phyloP scores from a whole-genome alignment of 2,797 vertebrate species.

The Fistularia tabacaria region DNA sequence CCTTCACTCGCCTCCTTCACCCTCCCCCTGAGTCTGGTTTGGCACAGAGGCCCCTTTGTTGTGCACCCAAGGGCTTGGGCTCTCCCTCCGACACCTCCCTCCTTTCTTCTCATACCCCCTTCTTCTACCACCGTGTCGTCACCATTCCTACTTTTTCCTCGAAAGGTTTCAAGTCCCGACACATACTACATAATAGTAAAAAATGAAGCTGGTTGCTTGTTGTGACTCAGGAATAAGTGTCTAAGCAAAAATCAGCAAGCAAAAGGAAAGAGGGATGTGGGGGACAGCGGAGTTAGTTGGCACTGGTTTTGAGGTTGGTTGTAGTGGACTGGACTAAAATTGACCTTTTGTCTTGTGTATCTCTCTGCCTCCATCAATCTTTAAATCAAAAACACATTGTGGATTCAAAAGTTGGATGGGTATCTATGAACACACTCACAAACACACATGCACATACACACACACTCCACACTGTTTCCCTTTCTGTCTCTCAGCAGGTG shows the following conservation, averaged over 20 bases:
- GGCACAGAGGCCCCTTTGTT: constrained; percentile 98
- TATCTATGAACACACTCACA: constrained; percentile 20
- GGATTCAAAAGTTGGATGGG: constrained; percentile 53
- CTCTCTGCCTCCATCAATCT: constrained; percentile 40
- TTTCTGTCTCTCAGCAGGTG: constrained; percentile 67
- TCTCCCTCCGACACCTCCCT: constrained; percentile 67
- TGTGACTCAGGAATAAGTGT: constrained; percentile 73
- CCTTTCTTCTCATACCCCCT: constrained; percentile 25
- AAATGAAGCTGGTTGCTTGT: constrained; percentile 80
- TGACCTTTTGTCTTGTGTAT: constrained; percentile 37
- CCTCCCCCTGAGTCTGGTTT: constrained; percentile 90
- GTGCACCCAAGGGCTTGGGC: constrained; percentile 79
- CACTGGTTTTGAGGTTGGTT: constrained; percentile 62
- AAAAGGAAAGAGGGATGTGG: constrained; percentile 29
- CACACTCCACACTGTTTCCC: constrained; percentile 16
- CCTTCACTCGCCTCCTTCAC: constrained; percentile 54
- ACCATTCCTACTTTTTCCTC: constrained; percentile 43
- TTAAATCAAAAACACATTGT: constrained; percentile 55
- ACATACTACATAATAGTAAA: constrained; percentile 95
- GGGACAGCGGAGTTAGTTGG: constrained; percentile 18
- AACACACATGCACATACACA: constrained; percentile 1
- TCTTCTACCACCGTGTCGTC: constrained; percentile 33
- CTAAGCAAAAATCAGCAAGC: constrained; percentile 70
- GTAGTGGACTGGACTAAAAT: constrained; percentile 41
- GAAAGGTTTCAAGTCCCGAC: constrained; percentile 88